A percentile compares a stretch with the other conserved stretches of the same genome.
Conservation (phyloP, 1,140 invertebrate species). For the Parasteatoda tepidariorum region DNA sequence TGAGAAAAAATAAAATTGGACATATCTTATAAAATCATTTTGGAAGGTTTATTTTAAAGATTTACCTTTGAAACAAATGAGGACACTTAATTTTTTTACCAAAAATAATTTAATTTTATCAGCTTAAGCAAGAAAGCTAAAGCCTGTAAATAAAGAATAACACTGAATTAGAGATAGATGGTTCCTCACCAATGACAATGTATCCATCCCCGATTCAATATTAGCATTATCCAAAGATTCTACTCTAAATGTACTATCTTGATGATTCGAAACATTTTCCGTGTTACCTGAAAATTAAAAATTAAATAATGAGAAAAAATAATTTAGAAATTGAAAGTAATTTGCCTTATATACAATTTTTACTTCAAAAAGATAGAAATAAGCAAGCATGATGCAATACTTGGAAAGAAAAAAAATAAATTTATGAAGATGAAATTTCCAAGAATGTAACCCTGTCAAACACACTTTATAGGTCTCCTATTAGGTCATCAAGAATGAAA, state of each 20-base stretch:
- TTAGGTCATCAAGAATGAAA: too few relatives aligned
- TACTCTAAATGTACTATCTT: neutral
- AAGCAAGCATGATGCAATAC: neutral
- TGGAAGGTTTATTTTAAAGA: too few relatives aligned
- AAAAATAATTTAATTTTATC: too few relatives aligned
- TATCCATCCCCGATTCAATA: slow-evolving; percentile 19
- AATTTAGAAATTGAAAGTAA: neutral
- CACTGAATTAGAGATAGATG: neutral
- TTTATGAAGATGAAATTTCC: too few relatives aligned
- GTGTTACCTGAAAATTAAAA: slow-evolving; percentile 4
- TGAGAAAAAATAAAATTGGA: too few relatives aligned
- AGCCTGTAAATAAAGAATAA: neutral
- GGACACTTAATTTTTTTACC: too few relatives aligned
- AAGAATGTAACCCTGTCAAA: too few relatives aligned
- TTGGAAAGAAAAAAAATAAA: too few relatives aligned
- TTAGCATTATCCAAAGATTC: slow-evolving; percentile 16
- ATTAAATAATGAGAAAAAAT: neutral
- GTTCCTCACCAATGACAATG: slow-evolving; percentile 20
- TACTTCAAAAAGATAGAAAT: neutral
- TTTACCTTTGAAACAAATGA: too few relatives aligned
- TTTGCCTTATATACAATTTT: neutral
- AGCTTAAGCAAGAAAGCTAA: too few relatives aligned
- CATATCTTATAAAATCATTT: too few relatives aligned
- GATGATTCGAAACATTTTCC: slow-evolving; percentile 18
- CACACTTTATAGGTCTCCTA: too few relatives aligned